phyloP scores from a whole-genome alignment of 1,140 invertebrate species.

The Drosophila watanabei region DNA sequence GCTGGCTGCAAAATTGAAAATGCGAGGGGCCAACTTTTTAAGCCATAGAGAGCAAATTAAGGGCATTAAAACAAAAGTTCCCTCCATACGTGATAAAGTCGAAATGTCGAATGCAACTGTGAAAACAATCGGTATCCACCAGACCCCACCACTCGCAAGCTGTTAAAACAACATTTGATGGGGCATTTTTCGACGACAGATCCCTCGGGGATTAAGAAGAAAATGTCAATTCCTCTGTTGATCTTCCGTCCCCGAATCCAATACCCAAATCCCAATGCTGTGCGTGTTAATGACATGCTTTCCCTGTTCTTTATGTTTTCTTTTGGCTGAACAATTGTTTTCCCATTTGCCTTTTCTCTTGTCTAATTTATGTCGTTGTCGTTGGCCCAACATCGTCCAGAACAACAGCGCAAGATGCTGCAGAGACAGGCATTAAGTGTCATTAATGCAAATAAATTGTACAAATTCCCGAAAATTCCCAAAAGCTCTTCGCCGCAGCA shows the following conservation, averaged over 20 bases:
- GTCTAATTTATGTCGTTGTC: constrained; percentile 57
- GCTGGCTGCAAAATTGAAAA: constrained; percentile 54
- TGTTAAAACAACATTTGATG: constrained; percentile 55
- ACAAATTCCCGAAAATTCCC: constrained; percentile 31
- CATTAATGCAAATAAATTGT: constrained; percentile 80
- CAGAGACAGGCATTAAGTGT: constrained; percentile 58
- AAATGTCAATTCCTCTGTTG: constrained; percentile 48
- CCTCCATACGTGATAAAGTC: constrained; percentile 44
- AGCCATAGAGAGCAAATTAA: constrained; percentile 53
- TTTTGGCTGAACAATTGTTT: constrained; percentile 66
- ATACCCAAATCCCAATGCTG: constrained; percentile 1
- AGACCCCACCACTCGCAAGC: constrained; percentile 17
- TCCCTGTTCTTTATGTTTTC: constrained; percentile 35
- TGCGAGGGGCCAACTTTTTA: constrained; percentile 49
- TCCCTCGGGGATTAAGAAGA: constrained; percentile 39
- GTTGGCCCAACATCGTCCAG: constrained; percentile 15
- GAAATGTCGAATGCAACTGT: constrained; percentile 59
- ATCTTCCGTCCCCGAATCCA: constrained; percentile 26
- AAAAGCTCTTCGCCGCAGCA: constrained; percentile 14
- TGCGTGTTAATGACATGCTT: constrained; percentile 53
- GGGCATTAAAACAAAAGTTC: constrained; percentile 59
- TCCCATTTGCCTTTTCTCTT: constrained; percentile 43
- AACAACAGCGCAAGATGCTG: constrained; percentile 40
- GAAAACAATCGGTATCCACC: constrained; percentile 47
- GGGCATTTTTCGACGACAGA: constrained; percentile 32